Evolutionary conservation across 2,113 vertebrate genomes (phyloP), one percentile per base, ranked within the genome.

Genomic region (Pseudorectes ferrugineus): DNA sequence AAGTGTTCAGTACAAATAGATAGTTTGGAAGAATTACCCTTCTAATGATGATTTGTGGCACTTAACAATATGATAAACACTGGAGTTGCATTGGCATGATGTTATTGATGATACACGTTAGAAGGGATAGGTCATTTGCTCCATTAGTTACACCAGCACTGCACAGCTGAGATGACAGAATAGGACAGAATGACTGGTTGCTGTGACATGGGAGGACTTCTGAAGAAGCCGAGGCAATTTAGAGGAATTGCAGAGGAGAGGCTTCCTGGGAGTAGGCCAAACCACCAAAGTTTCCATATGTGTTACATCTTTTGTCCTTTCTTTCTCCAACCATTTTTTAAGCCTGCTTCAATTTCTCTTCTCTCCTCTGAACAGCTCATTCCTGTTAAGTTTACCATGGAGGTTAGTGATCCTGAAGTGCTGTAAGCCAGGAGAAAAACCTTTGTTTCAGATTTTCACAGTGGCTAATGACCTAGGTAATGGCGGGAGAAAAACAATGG

Each of bases 41-140:
- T 89, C 62, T 71, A 76, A 59, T 73, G 66, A 57, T 83, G 80
- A 92, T 89, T 94, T 89, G 67, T 93, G 88, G 78, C 87, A 88
- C 89, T 95, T 91, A 79, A 36, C 70, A 36, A 11, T 51, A 58
- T 73, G 87, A 82, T 70, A 83, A 91, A 59, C 18, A 6, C 10
- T 4, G 5, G 89, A 28, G 45, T 9, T 51, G 57, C 63, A 8
- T 55, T 5, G 51, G 48, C 81, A 70, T 12, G 61, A 6, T 46
- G 51, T 89, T 95, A 88, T 67, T 92, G 87, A 89, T 95, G 87
- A 3, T 15, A 2, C 54, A 5, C 0, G 1, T 40, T 59, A 9
- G 66, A 18, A 91, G 46, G 92, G 80, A 66, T 21, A 31, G 61
- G 82, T 72, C 49, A 58, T 65, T 38, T 52, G 36, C 52, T 75